Percentiles rank a stretch among this genome's conserved stretches.
phyloP scores from a whole-genome alignment of 92 coral and sea anemone species.

The Siderastrea siderea region DNA sequence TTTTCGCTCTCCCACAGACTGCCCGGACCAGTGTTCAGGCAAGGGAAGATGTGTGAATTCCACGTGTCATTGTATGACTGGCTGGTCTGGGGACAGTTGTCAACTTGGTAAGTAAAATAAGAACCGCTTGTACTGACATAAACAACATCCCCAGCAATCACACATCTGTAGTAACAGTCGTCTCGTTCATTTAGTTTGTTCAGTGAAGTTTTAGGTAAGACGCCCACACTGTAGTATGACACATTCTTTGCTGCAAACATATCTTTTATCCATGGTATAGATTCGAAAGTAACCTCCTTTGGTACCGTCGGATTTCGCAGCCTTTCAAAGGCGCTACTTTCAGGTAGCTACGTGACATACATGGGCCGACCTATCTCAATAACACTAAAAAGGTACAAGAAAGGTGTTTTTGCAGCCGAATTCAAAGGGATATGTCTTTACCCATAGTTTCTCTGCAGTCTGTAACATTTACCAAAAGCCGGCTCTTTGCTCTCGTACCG shows the following conservation, averaged over 20 bases:
- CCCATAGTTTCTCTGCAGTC: no score
- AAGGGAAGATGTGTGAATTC: constrained; percentile 77
- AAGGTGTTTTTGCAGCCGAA: not conserved
- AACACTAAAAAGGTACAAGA: no score
- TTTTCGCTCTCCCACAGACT: constrained; percentile 35
- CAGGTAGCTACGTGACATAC: not conserved
- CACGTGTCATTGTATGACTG: constrained; percentile 75
- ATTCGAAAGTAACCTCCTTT: not conserved
- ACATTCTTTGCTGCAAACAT: not conserved
- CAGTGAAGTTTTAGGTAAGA: no score
- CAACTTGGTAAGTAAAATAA: constrained; percentile 37
- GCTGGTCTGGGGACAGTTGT: constrained; percentile 81
- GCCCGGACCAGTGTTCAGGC: constrained; percentile 81
- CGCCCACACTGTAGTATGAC: no score
- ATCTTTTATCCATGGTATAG: not conserved
- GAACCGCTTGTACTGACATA: no score
- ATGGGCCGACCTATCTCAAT: not conserved
- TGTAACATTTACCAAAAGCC: no score
- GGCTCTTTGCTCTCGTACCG: no score
- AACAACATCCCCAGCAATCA: no score
- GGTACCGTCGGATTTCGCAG: not conserved
- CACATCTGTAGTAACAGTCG: no score
- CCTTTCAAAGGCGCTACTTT: not conserved
- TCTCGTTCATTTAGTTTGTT: no score
- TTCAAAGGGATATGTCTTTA: not conserved